Base-by-base conservation (phyloP, 2,888 invertebrate genomes). In the Rhyacophila evoluta region DNA sequence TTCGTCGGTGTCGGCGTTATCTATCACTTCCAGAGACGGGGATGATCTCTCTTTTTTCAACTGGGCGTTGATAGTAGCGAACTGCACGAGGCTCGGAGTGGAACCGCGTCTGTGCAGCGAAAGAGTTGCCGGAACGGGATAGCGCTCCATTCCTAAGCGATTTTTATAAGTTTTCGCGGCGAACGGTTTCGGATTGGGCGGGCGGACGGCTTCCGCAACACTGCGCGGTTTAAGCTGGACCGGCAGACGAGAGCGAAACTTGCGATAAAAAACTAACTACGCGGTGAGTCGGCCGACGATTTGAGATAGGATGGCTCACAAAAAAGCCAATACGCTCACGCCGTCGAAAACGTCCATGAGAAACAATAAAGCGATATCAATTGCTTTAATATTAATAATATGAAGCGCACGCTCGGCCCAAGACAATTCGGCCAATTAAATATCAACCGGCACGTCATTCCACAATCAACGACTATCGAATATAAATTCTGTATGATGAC, bases 21-120 rank as follows among this genome's bases (percentile, higher is more conserved):
- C 69, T 73, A 78, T 78, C 19, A 79, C 77, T 36, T 80, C 82
- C 74, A 80, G 29, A 27, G 82, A 82, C 10, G 82, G 82, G 2
- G 82, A 82, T 0, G 79, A 73, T 6, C 81, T 55, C 74, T 82
- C 82, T 71, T 82, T 82, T 55, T 79, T 79, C 27, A 82, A 36
- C 76, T 82, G 81, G 8, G 82, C 82, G 77, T 82, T 82, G 69
- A 82, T 82, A 5, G 81, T 81, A 15, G 82, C 82, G 75, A 72
- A 82, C 67, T 82, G 82, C 36, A 82, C 75, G 12, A 82, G 77
- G 39, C 80, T 81, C 55, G 82, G 79, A 11, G 81, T 82, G 15
- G 82, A 82, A 28, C 81, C 81, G 67, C 82, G 73, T 27, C 82
- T 72, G 74, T 80, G 79, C 69, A 75, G 72, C 28, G 79, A 72